phyloP scores from a whole-genome alignment of 2,797 vertebrate genomes.

The Channa striata region DNA sequence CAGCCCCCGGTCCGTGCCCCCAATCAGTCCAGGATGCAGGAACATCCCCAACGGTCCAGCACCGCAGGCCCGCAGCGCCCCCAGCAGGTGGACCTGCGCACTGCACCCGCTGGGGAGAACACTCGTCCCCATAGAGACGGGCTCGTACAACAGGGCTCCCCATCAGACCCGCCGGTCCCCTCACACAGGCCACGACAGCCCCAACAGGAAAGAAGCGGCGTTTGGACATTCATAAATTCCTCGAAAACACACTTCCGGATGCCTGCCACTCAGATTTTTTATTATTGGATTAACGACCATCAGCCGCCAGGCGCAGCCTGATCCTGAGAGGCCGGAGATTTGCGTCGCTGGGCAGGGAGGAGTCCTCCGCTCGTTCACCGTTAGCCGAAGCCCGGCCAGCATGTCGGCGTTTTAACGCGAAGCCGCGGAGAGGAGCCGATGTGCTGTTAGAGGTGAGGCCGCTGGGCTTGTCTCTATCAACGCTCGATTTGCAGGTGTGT shows the following conservation, averaged over 20 bases:
- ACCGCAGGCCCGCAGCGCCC: conserved; percentile 35
- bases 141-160: conserved; percentile 67
- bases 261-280: conserved; percentile 50
- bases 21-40: not conserved
- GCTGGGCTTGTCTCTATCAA: not conserved
- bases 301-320: conserved; percentile 62
- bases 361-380: conserved; percentile 63
- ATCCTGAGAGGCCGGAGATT: conserved; percentile 79
- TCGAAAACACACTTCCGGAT: conserved; percentile 44
- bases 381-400: conserved; percentile 52
- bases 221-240: conserved; percentile 26
- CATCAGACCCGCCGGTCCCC: conserved; percentile 2
- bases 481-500: not conserved
- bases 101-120: conserved; percentile 26
- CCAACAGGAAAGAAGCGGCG: conserved; percentile 8
- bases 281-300: conserved; percentile 71
- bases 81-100: conserved; percentile 11
- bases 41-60: too few relatives aligned
- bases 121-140: conserved; percentile 83
- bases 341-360: conserved; percentile 73
- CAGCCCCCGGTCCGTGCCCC: too few relatives aligned
- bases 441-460: conserved; percentile 75
- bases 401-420: conserved; percentile 45
- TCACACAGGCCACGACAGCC: conserved; percentile 44
- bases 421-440: conserved; percentile 55